Base-by-base conservation (phyloP, 2,113 vertebrate genomes). In the Odocoileus virginianus region DNA sequence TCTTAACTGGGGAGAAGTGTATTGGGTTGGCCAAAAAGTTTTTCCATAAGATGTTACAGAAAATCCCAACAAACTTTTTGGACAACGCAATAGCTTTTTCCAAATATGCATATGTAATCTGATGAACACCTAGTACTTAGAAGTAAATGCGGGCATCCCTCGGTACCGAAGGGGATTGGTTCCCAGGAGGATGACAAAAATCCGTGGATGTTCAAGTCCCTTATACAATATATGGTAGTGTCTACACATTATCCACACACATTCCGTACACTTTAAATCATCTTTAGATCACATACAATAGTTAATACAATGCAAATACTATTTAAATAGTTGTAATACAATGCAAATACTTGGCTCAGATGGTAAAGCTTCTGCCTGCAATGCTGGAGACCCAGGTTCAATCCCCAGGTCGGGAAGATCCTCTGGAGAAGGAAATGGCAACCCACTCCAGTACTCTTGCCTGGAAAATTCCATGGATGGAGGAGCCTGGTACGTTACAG, bases 111-210 rank as follows among this genome's bases (percentile, higher is more conserved):
- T 50, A 27, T 5, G 13, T 14, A 30, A 85, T 5, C 7, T 40
- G 43, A 60, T 7, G 23, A 52, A 57, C n/a, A 88, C 47, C 52
- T 43, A 17, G 9, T 1, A 82, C 54, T 57, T 30, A 67, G 55
- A 89, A 88, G 57, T 11, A 91, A 15, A 27, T 84, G 23, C 13
- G 1, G 21, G 23, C 52, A 25, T 27, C 81, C 50, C 50, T 55
- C 7, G 0, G 19, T 83, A 54, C 12, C 1, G 14, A 14, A 3
- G 6, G 33, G 19, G 50, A 54, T 36, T 83, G 50, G 50, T 25
- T 83, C 33, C 50, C 33, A n/a, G 30, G 78, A n/a, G 33, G 5
- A 83, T n/a, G 33, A 83, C 33, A 83, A 55, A 55, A 55, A 55
- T 55, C 52, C 0, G 0, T 23, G 9, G 52, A 10, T 1, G 4